These are phyloP conservation scores for Andricus grossulariae DNA, from an alignment of 1,140 invertebrate genomes.

Conservation along the genomic window DNA sequence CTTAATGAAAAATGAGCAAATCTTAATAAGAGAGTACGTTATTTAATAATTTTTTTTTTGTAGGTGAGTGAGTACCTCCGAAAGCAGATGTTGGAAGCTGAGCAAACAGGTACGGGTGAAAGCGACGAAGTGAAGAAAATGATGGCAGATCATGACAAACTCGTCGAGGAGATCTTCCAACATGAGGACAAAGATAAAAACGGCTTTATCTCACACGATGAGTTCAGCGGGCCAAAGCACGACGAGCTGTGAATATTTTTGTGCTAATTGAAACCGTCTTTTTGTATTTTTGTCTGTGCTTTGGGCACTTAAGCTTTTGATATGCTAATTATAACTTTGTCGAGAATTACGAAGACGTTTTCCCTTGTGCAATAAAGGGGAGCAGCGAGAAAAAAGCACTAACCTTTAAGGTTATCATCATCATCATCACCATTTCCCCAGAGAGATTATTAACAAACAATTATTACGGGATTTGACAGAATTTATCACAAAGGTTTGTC, in stretches of 20 bases:
- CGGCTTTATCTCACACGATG: constrained; percentile 95
- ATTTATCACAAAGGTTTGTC: too few species aligned
- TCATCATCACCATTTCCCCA: background rate
- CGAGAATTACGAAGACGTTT: background rate
- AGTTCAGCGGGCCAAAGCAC: constrained; percentile 97
- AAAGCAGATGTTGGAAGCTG: constrained; percentile 90
- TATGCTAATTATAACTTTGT: background rate
- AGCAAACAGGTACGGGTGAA: constrained; percentile 77
- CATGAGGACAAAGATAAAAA: constrained; percentile 97
- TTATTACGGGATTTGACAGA: too few species aligned
- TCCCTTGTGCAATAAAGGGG: background rate
- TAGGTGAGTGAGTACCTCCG: constrained; percentile 93
- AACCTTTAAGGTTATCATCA: background rate
- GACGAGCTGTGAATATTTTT: constrained; percentile 89
- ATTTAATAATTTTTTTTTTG: constrained; percentile 15
- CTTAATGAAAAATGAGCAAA: background rate
- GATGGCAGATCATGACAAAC: constrained; percentile 92
- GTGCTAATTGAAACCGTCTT: constrained; percentile 45
- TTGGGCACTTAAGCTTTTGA: background rate
- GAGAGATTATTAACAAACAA: too few species aligned
- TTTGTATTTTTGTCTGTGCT: constrained; percentile 35
- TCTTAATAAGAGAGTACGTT: background rate
- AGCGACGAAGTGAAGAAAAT: constrained; percentile 90
- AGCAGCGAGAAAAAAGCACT: background rate
- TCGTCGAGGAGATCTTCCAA: constrained; percentile 97